These are phyloP conservation scores for Euphysa ruthae DNA, from an alignment of 30 jellyfish, hydroid and myxozoan genomes.

Conservation along the genomic window DNA sequence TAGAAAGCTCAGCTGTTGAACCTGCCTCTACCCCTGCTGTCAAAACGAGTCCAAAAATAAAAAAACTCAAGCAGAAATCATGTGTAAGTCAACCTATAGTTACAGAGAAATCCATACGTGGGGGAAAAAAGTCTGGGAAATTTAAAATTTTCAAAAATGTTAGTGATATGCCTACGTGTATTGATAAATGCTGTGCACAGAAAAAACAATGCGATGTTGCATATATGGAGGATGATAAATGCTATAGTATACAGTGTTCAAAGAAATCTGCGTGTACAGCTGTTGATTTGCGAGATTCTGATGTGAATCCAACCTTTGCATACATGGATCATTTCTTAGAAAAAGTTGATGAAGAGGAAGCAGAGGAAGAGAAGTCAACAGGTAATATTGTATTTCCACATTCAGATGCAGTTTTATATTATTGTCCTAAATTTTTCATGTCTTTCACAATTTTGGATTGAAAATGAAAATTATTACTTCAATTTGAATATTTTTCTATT, in stretches of 20 bases:
- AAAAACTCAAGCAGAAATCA: constrained; percentile 8
- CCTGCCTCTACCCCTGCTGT: no score
- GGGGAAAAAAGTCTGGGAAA: constrained; percentile 92
- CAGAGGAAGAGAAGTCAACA: constrained; percentile 64
- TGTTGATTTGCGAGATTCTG: constrained; percentile 49
- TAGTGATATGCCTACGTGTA: constrained; percentile 56
- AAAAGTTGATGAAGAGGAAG: constrained; percentile 66
- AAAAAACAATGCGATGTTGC: constrained; percentile 76
- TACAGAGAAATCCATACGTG: constrained; percentile 48
- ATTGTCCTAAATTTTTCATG: no score
- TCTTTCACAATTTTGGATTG: no score
- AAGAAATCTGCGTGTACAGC: constrained; percentile 72
- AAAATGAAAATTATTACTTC: no score
- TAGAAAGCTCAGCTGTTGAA: no score
- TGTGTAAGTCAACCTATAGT: constrained; percentile 40
- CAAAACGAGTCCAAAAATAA: no score
- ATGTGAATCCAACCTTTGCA: constrained; percentile 50
- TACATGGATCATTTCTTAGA: constrained; percentile 78
- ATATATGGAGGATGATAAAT: constrained; percentile 81
- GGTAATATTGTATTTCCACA: no score
- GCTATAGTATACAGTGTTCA: constrained; percentile 58
- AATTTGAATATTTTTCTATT: no score
- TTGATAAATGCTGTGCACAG: constrained; percentile 65
- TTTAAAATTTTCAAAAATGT: constrained; percentile 50
- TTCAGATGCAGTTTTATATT: no score